These are phyloP conservation scores for Neoascia interrupta DNA, from an alignment of 2,888 invertebrate species.

Conservation along the genomic window DNA sequence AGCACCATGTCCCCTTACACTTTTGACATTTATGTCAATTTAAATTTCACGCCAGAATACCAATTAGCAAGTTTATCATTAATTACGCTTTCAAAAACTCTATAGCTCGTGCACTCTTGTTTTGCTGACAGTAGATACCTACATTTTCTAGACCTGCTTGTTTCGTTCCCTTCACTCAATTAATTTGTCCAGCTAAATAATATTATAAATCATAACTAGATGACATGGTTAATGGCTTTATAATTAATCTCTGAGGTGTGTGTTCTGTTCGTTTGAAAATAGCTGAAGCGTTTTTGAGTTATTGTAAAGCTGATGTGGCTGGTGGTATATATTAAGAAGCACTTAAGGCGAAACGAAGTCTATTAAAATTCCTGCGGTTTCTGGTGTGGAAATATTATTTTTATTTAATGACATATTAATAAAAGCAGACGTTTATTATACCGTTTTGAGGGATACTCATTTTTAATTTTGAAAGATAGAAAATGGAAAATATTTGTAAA, in stretches of 20 bases:
- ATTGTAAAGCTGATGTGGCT: conserved; percentile 28
- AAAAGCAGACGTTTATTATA: conserved; percentile 51
- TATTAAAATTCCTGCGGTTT: conserved; percentile 65
- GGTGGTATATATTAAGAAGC: conserved; percentile 55
- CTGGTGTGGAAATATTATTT: conserved; percentile 61
- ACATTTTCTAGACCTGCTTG: no score
- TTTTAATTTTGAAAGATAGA: conserved; percentile 56
- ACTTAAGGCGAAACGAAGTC: conserved; percentile 49
- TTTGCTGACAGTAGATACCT: no score
- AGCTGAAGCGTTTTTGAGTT: conserved; percentile 46
- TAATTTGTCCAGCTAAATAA: conserved; percentile 55
- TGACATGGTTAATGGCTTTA: conserved; percentile 56
- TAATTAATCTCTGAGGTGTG: conserved; percentile 50
- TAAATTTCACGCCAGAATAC: conserved; percentile 50
- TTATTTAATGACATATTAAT: conserved; percentile 65
- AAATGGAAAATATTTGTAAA: conserved; percentile 61
- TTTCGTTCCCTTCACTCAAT: conserved; percentile 13
- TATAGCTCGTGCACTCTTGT: not conserved
- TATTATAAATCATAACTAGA: conserved; percentile 61
- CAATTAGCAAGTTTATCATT: conserved; percentile 36
- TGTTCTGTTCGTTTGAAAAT: conserved; percentile 7
- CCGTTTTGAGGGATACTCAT: conserved; percentile 38
- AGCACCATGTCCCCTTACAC: conserved; percentile 50
- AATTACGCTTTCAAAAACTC: conserved; percentile 39
- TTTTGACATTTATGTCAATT: conserved; percentile 50